Conservation (phyloP, 2,797 vertebrate species). For the Acrossocheilus fasciatus region DNA sequence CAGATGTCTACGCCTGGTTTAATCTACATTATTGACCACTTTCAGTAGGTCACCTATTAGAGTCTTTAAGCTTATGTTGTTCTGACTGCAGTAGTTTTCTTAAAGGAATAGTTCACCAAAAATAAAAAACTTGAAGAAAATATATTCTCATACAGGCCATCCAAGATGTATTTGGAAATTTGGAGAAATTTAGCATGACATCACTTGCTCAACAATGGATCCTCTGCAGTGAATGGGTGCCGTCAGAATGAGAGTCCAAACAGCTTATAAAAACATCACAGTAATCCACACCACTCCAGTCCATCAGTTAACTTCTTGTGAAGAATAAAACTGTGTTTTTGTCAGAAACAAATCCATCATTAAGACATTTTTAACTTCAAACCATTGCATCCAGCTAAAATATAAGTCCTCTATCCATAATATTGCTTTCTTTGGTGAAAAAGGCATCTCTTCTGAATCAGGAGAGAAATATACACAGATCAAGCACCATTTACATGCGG, state of each 20-base stretch:
- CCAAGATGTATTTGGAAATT: neutral
- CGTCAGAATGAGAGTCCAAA: neutral
- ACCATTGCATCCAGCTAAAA: neutral
- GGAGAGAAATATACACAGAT: neutral
- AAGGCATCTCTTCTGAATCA: neutral
- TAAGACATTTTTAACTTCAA: neutral
- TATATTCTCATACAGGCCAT: neutral
- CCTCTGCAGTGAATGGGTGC: neutral
- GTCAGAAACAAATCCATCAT: neutral
- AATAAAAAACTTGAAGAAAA: neutral
- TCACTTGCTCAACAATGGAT: neutral
- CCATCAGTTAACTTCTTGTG: neutral
- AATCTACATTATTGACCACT: constrained; percentile 8
- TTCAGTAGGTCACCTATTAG: neutral
- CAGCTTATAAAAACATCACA: neutral
- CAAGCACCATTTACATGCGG: neutral
- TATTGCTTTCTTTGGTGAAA: neutral
- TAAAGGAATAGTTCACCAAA: neutral
- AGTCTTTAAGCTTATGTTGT: neutral
- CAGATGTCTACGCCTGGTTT: constrained; percentile 25
- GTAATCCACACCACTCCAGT: neutral
- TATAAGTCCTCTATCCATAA: neutral
- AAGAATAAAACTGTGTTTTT: neutral
- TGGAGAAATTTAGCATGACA: neutral
- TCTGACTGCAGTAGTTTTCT: constrained; percentile 14